Evolutionary conservation across 1,140 invertebrate species (phyloP).

Genomic region (Lerema accius): DNA sequence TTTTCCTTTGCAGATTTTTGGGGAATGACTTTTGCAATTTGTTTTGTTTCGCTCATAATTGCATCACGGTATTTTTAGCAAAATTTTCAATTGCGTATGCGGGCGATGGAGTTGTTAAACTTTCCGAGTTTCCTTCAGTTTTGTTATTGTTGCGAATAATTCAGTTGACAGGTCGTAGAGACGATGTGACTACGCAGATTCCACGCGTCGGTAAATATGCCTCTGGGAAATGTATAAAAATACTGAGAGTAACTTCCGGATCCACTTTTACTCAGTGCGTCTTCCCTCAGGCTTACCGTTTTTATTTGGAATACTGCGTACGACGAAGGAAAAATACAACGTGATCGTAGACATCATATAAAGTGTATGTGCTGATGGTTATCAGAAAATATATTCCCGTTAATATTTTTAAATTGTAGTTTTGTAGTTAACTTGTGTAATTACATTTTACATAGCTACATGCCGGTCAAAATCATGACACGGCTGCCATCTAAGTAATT

Average conservation of each 20-base stretch:
- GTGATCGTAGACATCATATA: too few species aligned
- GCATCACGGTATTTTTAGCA: conserved; percentile 3
- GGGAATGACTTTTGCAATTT: conserved; percentile 6
- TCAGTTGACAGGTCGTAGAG: conserved; percentile 25
- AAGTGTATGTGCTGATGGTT: too few species aligned
- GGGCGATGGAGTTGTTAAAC: conserved; percentile 18
- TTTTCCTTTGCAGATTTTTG: not conserved
- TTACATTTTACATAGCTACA: too few species aligned
- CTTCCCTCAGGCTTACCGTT: conserved; percentile 3
- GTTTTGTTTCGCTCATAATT: conserved; percentile 11
- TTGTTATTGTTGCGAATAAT: conserved; percentile 51
- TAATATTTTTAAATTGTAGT: too few species aligned
- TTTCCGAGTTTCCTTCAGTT: conserved; percentile 42
- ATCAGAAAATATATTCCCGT: too few species aligned
- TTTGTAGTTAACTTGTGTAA: too few species aligned
- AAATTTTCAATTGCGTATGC: conserved; percentile 25
- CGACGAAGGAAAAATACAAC: too few species aligned
- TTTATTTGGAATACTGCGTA: not conserved
- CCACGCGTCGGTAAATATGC: conserved; percentile 48
- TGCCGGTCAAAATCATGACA: too few species aligned
- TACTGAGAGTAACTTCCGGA: conserved; percentile 30
- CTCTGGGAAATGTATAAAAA: conserved; percentile 51
- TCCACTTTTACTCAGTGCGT: conserved; percentile 21
- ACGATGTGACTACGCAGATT: conserved; percentile 22
- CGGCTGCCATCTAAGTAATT: too few species aligned